These are phyloP conservation scores for Callipepla californica DNA, from an alignment of 2,113 vertebrate genomes.

Conservation along the genomic window DNA sequence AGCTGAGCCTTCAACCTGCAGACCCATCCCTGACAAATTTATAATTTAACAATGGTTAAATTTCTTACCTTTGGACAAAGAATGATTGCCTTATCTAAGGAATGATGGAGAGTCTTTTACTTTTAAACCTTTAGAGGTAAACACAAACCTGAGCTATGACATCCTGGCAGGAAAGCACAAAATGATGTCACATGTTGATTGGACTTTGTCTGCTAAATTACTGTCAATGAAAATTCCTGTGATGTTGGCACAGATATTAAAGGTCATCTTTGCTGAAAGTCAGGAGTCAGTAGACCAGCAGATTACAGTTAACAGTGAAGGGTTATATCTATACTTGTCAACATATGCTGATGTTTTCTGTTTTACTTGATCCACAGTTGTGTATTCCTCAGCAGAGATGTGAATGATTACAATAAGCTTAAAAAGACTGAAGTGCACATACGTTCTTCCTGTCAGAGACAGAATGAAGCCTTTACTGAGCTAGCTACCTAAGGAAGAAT, in stretches of 20 bases:
- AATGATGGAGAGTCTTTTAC: neutral
- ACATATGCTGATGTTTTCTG: neutral
- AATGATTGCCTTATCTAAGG: neutral
- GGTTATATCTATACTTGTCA: neutral
- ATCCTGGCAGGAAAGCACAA: neutral
- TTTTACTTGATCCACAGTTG: neutral
- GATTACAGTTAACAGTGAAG: neutral
- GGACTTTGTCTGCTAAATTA: neutral
- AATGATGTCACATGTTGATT: neutral
- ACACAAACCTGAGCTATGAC: neutral
- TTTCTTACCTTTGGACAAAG: neutral
- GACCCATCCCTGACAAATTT: neutral
- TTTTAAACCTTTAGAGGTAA: neutral
- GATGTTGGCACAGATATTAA: neutral
- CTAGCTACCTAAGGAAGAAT: neutral
- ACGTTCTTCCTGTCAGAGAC: neutral
- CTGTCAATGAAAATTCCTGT: neutral
- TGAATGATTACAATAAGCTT: neutral
- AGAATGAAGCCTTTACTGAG: neutral
- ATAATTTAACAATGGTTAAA: neutral
- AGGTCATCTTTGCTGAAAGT: neutral
- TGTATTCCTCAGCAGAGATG: neutral
- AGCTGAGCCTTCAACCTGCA: neutral
- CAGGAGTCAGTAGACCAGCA: neutral
- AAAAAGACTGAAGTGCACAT: neutral